These are phyloP conservation scores for Rhingia rostrata DNA, from an alignment of 2,888 invertebrate species.

Conservation along the genomic window DNA sequence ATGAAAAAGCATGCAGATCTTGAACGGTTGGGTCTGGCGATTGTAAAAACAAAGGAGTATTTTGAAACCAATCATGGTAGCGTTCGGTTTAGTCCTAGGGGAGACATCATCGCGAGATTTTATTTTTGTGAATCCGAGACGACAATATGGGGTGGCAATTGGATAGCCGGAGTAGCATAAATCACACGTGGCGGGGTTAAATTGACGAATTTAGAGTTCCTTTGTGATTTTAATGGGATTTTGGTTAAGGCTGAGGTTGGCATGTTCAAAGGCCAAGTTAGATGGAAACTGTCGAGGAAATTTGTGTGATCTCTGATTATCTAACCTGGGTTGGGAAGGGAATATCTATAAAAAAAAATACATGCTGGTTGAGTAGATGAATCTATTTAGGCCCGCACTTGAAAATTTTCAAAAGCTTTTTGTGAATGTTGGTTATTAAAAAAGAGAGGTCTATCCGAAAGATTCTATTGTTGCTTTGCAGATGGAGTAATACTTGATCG, in stretches of 20 bases:
- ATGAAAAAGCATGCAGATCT: not conserved
- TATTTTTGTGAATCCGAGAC: conserved; percentile 29
- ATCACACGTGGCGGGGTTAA: conserved; percentile 28
- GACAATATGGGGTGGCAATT: conserved; percentile 31
- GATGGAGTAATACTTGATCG: too few relatives aligned
- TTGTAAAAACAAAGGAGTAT: conserved; percentile 64
- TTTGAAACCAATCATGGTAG: conserved; percentile 51
- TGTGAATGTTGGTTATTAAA: too few relatives aligned
- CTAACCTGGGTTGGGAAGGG: too few relatives aligned
- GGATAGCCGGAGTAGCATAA: conserved; percentile 1
- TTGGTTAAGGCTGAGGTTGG: not conserved
- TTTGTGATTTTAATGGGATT: conserved; percentile 40
- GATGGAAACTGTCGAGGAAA: not conserved
- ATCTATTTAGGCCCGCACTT: too few relatives aligned
- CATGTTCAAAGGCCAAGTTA: conserved; percentile 4
- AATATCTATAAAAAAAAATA: too few relatives aligned
- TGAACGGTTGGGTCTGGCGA: not conserved
- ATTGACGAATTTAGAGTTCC: conserved; percentile 46
- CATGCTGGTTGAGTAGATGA: too few relatives aligned
- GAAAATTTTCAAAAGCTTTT: too few relatives aligned
- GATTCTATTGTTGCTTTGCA: too few relatives aligned
- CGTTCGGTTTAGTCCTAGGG: conserved; percentile 27
- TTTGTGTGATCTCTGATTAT: too few relatives aligned
- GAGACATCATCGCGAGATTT: conserved; percentile 27
- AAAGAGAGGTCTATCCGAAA: too few relatives aligned